Conservation (phyloP, 2,113 vertebrate genomes). For the Chauna torquata region DNA sequence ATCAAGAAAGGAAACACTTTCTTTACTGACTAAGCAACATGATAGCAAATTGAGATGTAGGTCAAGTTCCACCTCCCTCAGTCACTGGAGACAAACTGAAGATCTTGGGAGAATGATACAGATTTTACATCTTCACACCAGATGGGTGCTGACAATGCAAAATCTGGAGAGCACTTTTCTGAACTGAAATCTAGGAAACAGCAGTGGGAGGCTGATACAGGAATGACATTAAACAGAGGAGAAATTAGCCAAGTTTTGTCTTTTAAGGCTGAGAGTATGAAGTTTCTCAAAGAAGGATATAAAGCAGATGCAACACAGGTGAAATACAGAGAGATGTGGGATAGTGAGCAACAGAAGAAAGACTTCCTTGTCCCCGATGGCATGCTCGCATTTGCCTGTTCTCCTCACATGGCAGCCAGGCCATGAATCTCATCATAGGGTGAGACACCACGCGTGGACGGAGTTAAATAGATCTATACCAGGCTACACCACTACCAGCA, state of each 20-base stretch:
- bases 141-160: not conserved
- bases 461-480: not conserved
- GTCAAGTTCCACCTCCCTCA: not conserved
- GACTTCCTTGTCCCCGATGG: not conserved
- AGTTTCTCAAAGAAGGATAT: not conserved
- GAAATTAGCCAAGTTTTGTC: accelerated
- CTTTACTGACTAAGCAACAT: not conserved
- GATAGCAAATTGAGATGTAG: not conserved
- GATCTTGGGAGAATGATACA: not conserved
- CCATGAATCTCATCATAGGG: accelerated
- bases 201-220: not conserved
- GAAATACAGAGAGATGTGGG: not conserved
- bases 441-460: accelerated
- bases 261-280: not conserved
- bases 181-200: not conserved
- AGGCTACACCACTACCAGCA: not conserved
- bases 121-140: not conserved
- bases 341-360: not conserved
- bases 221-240: not conserved
- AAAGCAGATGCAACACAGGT: accelerated
- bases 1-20: conserved; percentile 9
- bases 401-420: accelerated
- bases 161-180: not conserved
- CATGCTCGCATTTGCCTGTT: accelerated
- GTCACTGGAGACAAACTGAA: not conserved